Conservation (phyloP, 2,888 invertebrate species). For the Artemia sinica region DNA sequence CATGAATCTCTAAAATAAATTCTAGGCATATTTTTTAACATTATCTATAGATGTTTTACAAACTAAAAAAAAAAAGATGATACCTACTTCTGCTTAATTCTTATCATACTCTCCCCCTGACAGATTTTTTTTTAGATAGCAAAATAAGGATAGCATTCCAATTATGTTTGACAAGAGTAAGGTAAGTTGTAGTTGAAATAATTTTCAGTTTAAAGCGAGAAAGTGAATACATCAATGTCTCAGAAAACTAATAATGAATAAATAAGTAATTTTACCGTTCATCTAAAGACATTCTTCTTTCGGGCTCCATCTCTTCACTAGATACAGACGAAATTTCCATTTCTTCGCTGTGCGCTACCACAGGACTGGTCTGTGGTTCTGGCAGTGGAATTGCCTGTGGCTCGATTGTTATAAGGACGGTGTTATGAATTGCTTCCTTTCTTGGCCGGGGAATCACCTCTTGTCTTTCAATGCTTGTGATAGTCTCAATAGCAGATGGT, state of each 20-base stretch:
- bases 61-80: too few species aligned
- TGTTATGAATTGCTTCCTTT: background rate
- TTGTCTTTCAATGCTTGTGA: background rate
- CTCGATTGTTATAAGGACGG: background rate
- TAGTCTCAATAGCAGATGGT: background rate
- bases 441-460: conserved; percentile 10
- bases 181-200: too few species aligned
- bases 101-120: too few species aligned
- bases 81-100: too few species aligned
- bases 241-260: background rate
- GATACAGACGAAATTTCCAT: conserved; percentile 8
- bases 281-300: conserved; percentile 42
- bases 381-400: conserved; percentile 1
- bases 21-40: too few species aligned
- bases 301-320: conserved; percentile 31
- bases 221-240: too few species aligned
- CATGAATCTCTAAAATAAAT: too few species aligned
- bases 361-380: background rate
- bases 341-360: background rate
- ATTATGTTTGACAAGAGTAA: too few species aligned
- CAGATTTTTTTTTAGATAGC: too few species aligned
- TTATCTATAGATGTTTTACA: too few species aligned
- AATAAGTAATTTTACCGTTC: conserved; percentile 31
- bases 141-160: too few species aligned
- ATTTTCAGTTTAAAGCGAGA: too few species aligned